Base-by-base conservation (phyloP, 2,888 invertebrate genomes). In the Caenorhabditis sp. region DNA sequence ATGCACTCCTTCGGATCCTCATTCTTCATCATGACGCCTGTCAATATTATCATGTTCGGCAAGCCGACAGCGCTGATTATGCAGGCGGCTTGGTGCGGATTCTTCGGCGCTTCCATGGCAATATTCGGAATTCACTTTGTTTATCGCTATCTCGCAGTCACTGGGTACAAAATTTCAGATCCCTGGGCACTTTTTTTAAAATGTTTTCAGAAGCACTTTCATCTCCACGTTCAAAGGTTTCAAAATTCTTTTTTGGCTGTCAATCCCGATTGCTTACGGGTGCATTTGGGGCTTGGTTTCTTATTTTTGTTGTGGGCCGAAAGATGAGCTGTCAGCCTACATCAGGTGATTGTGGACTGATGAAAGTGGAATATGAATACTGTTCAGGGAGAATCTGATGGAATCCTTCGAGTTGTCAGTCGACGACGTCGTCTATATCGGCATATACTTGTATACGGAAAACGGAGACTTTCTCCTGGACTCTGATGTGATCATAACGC, bases 51-150 rank as follows among this genome's bases (percentile, higher is more conserved):
- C 1, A 17, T 70, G 5, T 70, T 70, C 15, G 13, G 11, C 0
- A 59, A 59, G 20, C 6, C 17, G 11, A 9, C 32, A 1, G 43
- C 59, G 2, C n/a, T 45, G n/a, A 15, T 43, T 5, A 43, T 70
- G 52, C 37, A 35, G 24, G 58, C 26, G 7, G 53, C 53, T n/a
- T 70, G 58, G 58, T 70, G 68, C 32, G 68, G 59, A n/a, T 70
- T 59, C 8, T 70, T 59, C 15, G 68, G 68, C 35, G 48, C 58
- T n/a, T 70, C 59, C 5, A 70, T 70, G 68, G 58, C 52, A 1
- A 20, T 70, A n/a, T 70, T 70, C 37, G 58, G 58, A n/a, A 70
- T 70, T 50, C 68, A 70, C 32, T 70, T 70, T 30, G 52, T 70
- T 8, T 70, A 70, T 20, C 32, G 68, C 24, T 70, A 59, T 26